phyloP scores from a whole-genome alignment of 2,113 vertebrate species.

The Cavia porcellus region DNA sequence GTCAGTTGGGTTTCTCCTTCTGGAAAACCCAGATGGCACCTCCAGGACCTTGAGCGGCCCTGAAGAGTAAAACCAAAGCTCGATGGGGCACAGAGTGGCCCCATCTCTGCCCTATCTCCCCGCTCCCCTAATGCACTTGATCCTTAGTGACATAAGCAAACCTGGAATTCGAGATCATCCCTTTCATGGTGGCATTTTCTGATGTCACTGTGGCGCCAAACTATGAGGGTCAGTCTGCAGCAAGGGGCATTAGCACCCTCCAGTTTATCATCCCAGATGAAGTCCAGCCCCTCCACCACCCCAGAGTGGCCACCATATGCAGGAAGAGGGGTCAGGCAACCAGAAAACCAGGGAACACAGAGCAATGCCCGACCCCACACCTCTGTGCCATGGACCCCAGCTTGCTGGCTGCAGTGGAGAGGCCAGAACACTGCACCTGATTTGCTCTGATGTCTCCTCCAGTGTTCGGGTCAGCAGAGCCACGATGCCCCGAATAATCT shows the following conservation, averaged over 20 bases:
- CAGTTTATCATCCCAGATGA: not conserved
- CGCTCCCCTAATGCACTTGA: not conserved
- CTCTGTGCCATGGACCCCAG: not conserved
- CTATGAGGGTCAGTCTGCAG: not conserved
- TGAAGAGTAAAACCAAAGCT: not conserved
- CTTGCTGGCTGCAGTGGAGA: not conserved
- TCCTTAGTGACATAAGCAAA: not conserved
- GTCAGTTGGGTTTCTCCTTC: not conserved
- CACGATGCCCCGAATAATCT: slow-evolving; percentile 87
- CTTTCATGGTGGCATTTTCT: not conserved
- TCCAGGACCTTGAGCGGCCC: not conserved
- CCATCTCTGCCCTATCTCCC: not conserved
- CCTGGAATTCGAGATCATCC: not conserved
- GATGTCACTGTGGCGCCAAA: not conserved
- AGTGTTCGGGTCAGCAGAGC: slow-evolving; percentile 89
- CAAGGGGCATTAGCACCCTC: not conserved
- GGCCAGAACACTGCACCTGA: slow-evolving; percentile 87
- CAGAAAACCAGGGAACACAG: not conserved
- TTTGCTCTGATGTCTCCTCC: slow-evolving; percentile 94
- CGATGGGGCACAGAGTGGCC: rapidly evolving
- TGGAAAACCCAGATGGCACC: not conserved
- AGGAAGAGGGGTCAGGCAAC: too few species aligned
- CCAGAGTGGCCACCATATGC: rapidly evolving
- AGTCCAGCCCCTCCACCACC: not conserved
- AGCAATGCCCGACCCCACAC: not conserved